Evolutionary conservation across 2,113 vertebrate genomes (phyloP).

Genomic region (Tragulus kanchil): DNA sequence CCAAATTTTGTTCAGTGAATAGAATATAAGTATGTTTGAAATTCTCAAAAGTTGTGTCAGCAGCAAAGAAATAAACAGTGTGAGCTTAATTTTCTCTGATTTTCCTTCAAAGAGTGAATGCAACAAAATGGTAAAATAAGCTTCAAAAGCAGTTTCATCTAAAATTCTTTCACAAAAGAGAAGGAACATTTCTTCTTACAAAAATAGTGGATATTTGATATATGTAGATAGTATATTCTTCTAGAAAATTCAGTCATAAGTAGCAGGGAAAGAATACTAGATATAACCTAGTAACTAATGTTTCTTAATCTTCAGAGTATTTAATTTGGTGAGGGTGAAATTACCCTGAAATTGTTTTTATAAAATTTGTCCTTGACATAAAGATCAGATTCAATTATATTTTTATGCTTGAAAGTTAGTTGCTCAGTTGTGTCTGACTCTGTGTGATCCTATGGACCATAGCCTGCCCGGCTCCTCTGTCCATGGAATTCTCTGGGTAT

Average conservation of each 20-base stretch:
- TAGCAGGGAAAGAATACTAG: not conserved
- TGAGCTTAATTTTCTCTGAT: slow-evolving; percentile 38
- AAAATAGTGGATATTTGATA: slow-evolving; percentile 41
- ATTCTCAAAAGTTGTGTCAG: not conserved
- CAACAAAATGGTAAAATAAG: slow-evolving; percentile 22
- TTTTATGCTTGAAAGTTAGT: not conserved
- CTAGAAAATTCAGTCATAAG: slow-evolving; percentile 6
- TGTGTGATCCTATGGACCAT: no score
- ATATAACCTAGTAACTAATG: not conserved
- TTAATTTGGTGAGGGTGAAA: not conserved
- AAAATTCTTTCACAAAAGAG: not conserved
- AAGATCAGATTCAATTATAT: not conserved
- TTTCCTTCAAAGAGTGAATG: not conserved
- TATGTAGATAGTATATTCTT: slow-evolving; percentile 7
- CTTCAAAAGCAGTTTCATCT: not conserved
- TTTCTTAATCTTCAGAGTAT: not conserved
- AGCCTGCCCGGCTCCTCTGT: no score
- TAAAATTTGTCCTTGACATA: not conserved
- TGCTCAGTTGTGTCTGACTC: no score
- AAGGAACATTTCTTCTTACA: not conserved
- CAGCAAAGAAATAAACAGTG: not conserved
- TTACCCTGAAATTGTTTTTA: not conserved
- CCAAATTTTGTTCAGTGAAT: not conserved
- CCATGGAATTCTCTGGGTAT: no score
- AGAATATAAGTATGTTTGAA: not conserved